Conservation (phyloP, 64 coral and sea anemone species). For the Astreopora myriophthalma region DNA sequence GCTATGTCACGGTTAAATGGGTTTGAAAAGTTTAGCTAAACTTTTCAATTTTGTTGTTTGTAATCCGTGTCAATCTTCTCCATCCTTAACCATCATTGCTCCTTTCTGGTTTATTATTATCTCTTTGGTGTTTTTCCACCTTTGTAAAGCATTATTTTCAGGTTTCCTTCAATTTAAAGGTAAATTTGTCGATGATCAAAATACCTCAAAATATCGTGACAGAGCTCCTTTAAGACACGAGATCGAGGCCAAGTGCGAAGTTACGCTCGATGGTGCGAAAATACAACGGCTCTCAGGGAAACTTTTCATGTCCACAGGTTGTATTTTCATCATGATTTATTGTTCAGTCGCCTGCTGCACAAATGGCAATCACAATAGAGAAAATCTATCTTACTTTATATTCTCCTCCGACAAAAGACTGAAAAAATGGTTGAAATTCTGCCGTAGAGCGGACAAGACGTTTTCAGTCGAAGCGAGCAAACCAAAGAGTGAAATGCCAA, state of each 20-base stretch:
- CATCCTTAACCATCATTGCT: no score
- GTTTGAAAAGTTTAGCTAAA: no score
- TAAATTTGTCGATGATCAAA: no score
- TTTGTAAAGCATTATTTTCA: no score
- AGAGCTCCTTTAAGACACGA: conserved; percentile 1
- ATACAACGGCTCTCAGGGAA: not conserved
- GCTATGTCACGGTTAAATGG: no score
- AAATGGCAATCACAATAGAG: conserved; percentile 27
- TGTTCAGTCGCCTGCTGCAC: conserved; percentile 50
- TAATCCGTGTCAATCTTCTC: no score
- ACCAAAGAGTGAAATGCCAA: not conserved
- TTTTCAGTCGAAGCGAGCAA: conserved; percentile 15
- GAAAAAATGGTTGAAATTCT: conserved; percentile 41
- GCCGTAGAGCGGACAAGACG: conserved; percentile 8
- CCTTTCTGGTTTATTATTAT: no score
- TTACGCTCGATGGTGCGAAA: conserved; percentile 11
- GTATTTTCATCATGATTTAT: conserved; percentile 61
- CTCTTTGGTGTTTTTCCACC: no score
- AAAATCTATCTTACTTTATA: conserved; percentile 48
- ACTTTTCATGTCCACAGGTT: conserved; percentile 26
- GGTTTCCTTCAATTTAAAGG: no score
- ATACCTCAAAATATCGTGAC: no score
- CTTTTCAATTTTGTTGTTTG: no score
- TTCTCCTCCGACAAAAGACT: conserved; percentile 8
- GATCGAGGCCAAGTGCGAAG: conserved; percentile 61